phyloP scores from a whole-genome alignment of 2,113 vertebrate species.

The Vidua macroura region DNA sequence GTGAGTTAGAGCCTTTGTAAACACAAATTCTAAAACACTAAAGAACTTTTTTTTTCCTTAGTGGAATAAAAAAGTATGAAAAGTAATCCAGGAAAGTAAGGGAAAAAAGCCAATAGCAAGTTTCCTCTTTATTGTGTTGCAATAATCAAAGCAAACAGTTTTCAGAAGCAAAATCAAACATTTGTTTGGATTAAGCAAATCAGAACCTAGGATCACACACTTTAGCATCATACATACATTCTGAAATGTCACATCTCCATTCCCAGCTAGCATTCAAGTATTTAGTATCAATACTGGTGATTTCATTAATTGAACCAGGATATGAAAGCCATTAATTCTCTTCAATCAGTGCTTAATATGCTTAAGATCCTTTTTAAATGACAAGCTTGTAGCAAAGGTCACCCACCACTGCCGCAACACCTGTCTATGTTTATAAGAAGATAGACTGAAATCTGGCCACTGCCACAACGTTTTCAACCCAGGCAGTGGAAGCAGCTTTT shows the following conservation, averaged over 20 bases:
- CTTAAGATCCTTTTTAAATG: neutral
- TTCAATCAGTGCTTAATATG: neutral
- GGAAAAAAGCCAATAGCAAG: neutral
- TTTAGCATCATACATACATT: accelerated
- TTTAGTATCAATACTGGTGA: neutral
- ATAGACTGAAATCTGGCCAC: neutral
- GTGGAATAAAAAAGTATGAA: neutral
- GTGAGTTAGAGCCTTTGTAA: neutral
- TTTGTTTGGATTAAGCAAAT: neutral
- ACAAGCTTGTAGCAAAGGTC: neutral
- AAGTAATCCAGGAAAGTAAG: neutral
- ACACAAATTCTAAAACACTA: neutral
- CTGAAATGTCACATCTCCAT: neutral
- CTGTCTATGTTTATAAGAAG: neutral
- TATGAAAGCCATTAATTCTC: neutral
- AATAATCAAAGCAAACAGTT: neutral
- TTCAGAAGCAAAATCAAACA: neutral
- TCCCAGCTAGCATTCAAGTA: neutral
- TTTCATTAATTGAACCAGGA: neutral
- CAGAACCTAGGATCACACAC: accelerated
- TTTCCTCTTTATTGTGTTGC: neutral
- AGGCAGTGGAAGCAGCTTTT: neutral
- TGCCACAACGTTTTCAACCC: neutral
- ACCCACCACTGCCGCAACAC: neutral
- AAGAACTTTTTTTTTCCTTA: neutral